Base-by-base conservation (phyloP, 2,888 invertebrate genomes). In the Eupelmus urozonus region DNA sequence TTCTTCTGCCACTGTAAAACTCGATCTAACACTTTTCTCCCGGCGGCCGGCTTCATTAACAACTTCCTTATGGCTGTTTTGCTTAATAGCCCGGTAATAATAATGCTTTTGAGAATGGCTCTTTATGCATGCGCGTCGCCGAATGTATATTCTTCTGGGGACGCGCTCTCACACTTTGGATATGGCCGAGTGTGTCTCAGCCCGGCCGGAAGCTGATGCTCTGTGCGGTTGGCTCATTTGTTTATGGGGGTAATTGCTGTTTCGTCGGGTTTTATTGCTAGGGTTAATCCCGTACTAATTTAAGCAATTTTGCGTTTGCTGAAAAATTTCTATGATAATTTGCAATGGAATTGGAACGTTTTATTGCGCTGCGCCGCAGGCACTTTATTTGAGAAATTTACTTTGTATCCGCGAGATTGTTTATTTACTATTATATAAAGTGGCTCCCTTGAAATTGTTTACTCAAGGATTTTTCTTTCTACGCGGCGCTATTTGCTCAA, bases 1-100 rank as follows among this genome's bases (percentile, higher is more conserved):
- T 65, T 55, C 25, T 63, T 45, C 45, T 45, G 13, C 2, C 2
- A 13, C 13, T 45, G 16, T 34, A 34, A 7, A 16, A 45, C 45
- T 7, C 45, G 34, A 9, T 34, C 2, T 7, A 7, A 16, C 45
- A 7, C 16, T 45, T 45, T 45, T 45, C 45, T 16, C 13, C 13
- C 2, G n/a, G n/a, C n/a, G n/a, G n/a, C n/a, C n/a, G n/a, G 53
- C 53, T 71, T 55, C 71, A 51, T 72, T 73, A 69, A 78, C 63
- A 78, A 73, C 73, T 78, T 78, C 73, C 78, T 78, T 74, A 78
- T 78, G 62, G 78, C 59, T 67, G 9, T 72, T 72, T 76, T 69
- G 57, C 59, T 66, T 74, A 59, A 74, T 66, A 59, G 65, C 51
- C 66, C 2, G 63, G 49, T 57, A 51, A 74, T 74, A 59, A 66